A percentile compares a stretch with the other conserved stretches of the same genome.
Conservation (phyloP, 2,113 vertebrate genomes). For the Aleadryas rufinucha region DNA sequence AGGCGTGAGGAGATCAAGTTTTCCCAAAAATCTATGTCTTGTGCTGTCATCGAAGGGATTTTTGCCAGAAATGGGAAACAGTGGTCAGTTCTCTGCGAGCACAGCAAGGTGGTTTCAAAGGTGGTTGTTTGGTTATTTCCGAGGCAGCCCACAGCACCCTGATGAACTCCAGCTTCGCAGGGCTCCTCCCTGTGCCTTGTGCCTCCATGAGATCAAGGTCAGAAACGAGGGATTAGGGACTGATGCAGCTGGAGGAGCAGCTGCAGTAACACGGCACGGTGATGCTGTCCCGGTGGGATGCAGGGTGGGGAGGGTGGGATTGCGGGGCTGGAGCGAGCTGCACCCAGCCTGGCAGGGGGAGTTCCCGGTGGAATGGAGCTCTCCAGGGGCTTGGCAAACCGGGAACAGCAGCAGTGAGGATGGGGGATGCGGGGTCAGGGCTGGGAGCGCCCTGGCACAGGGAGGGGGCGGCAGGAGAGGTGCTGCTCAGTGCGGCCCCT, state of each 20-base stretch:
- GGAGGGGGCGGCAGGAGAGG: neutral
- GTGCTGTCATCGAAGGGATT: neutral
- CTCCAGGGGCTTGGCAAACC: neutral
- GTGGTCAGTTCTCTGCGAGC: neutral
- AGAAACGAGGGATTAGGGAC: neutral
- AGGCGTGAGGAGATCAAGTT: neutral
- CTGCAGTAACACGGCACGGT: accelerated
- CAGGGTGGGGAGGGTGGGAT: neutral
- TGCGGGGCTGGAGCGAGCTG: neutral
- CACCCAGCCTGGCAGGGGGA: accelerated
- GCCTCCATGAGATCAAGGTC: neutral
- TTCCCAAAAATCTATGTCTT: neutral
- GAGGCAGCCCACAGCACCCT: neutral
- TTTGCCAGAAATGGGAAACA: neutral
- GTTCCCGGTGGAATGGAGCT: neutral
- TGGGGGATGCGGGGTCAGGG: neutral
- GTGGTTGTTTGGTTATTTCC: neutral
- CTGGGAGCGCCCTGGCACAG: neutral
- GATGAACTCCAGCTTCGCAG: neutral
- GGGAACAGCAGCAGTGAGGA: neutral
- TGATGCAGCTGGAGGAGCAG: neutral
- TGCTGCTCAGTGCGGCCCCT: accelerated
- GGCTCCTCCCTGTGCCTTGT: neutral
- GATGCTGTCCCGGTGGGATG: neutral
- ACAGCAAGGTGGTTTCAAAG: neutral